phyloP scores from a whole-genome alignment of 2,797 vertebrate species.

The Bufotes viridis region DNA sequence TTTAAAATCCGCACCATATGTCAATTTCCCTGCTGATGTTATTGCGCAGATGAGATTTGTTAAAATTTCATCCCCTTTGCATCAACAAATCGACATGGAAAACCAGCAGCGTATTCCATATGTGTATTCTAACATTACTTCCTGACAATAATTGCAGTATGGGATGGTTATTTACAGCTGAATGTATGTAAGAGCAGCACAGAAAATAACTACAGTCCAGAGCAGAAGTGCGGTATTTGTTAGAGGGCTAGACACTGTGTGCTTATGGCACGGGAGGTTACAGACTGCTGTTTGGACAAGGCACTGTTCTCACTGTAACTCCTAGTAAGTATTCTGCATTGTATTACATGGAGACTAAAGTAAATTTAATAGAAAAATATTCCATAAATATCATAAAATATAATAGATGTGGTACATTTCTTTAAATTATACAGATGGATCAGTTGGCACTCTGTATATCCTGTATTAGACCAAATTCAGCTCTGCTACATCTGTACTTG shows the following conservation, averaged over 20 bases:
- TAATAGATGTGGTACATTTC: not conserved
- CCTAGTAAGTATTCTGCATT: slow-evolving; percentile 3
- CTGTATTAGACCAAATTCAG: not conserved
- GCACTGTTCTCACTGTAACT: not conserved
- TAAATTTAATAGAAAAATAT: no score
- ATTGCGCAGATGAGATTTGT: no score
- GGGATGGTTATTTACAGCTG: not conserved
- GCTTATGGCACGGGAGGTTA: not conserved
- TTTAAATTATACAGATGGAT: not conserved
- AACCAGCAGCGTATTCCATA: no score
- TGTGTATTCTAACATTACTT: not conserved
- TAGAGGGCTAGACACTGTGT: not conserved
- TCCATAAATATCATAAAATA: not conserved
- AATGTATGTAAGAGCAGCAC: not conserved
- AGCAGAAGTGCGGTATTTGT: slow-evolving; percentile 2
- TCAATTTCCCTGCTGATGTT: no score
- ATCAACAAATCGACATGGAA: no score
- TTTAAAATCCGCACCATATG: no score
- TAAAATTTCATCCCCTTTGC: no score
- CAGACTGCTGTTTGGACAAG: slow-evolving; percentile 14
- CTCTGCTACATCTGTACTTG: not conserved
- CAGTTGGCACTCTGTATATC: not conserved
- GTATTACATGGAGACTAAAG: not conserved
- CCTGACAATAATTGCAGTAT: not conserved
- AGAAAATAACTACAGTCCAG: not conserved